Evolutionary conservation across 2,888 invertebrate genomes (phyloP), one percentile per base, ranked within the genome.

Genomic region (Hydrotaea cyrtoneurina): DNA sequence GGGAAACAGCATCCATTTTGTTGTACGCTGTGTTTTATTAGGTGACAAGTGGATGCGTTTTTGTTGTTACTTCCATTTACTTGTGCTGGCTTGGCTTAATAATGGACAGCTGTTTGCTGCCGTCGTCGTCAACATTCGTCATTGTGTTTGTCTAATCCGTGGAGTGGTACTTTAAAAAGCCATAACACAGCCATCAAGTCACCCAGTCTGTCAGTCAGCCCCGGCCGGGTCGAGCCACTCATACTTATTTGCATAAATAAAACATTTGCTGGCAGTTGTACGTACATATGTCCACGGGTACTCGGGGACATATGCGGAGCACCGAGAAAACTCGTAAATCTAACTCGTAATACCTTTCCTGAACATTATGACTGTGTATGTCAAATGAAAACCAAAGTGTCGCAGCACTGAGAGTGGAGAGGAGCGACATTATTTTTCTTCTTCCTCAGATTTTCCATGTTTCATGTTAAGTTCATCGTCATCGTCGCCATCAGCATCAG

Each of bases 401-500:
- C 31, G 7, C 50, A 50, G 7, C 3, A 50, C 50, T 1, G n/a
- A 15, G 50, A n/a, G n/a, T n/a, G 15, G 50, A n/a, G 50, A 2
- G 10, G 50, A 39, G n/a, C n/a, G n/a, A n/a, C n/a, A n/a, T n/a
- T n/a, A n/a, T n/a, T 7, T 50, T 50, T 50, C 11, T 43, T 13
- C 3, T 2, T 15, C 11, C 11, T 2, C n/a, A 50, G 13, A 50
- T 50, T 50, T n/a, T n/a, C 3, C 10, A 39, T 39, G 50, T 50
- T 50, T n/a, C n/a, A 50, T n/a, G n/a, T n/a, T 50, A n/a, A 50
- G 50, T 50, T n/a, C n/a, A 50, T n/a, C 50, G 39, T 39, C 39
- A 39, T 10, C 39, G 11, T 39, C 13, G 1, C 11, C 39, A 39
- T 10, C 13, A 13, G 7, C 39, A 11, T 11, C 39, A 8, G 7